Base-by-base conservation (phyloP, 1,140 invertebrate genomes). In the Pristionchus pacificus region DNA sequence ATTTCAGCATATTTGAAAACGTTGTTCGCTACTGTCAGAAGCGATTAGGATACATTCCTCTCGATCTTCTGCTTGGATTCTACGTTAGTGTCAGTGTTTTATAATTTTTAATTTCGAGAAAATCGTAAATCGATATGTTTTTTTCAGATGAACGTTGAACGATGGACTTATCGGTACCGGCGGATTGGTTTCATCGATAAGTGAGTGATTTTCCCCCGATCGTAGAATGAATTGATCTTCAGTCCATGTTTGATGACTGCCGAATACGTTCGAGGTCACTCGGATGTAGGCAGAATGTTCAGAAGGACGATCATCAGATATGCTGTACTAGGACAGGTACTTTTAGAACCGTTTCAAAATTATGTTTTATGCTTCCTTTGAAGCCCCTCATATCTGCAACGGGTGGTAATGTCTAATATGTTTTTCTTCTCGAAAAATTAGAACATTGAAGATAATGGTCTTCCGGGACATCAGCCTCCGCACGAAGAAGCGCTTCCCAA, bases 381-480 rank as follows among this genome's bases (percentile, higher is more conserved):
- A n/a, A n/a, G n/a, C n/a, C n/a, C n/a, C n/a, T n/a, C n/a, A n/a
- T n/a, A n/a, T n/a, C n/a, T n/a, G n/a, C n/a, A n/a, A n/a, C n/a
- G n/a, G n/a, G n/a, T n/a, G n/a, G n/a, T n/a, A n/a, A n/a, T n/a
- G n/a, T n/a, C n/a, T n/a, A n/a, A n/a, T n/a, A n/a, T n/a, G n/a
- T n/a, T n/a, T n/a, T n/a, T n/a, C n/a, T n/a, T n/a, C n/a, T 27
- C 60, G n/a, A n/a, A n/a, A 62, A 62, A 15, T 62, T 62, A 15
- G 15, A 15, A 15, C 65, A 15, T 65, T 72, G 14, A 60, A 75
- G 59, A 64, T 75, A 27, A 64, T 75, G 27, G 80, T 71, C 0
- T 78, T 78, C 27, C 72, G 77, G 19, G 80, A 81, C 59, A 81
- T 81, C 29, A 79, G 79, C 38, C 71, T 83, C 76, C 72, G 83